Percentiles rank a stretch among this genome's conserved stretches.
Evolutionary conservation across 2,797 vertebrate genomes (phyloP).

Genomic region (Enteromius treurensis): DNA sequence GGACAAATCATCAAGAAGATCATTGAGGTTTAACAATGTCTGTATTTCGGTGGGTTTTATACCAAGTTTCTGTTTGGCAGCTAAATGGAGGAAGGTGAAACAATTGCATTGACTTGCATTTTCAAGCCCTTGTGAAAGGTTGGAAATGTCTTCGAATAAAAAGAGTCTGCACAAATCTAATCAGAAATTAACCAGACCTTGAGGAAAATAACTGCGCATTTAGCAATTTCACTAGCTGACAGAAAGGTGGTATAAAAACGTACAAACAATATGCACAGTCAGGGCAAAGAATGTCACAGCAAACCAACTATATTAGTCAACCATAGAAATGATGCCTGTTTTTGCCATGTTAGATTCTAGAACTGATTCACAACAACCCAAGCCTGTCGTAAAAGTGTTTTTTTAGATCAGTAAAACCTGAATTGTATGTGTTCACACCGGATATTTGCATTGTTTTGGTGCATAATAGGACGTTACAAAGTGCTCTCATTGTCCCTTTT

Average conservation of each 20-base stretch:
- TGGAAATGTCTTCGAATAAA: not conserved
- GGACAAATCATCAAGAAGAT: conserved; percentile 27
- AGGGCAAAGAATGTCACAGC: conserved; percentile 27
- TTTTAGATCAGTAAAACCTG: conserved; percentile 34
- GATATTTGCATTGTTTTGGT: conserved; percentile 31
- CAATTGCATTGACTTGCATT: not conserved
- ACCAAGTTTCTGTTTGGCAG: not conserved
- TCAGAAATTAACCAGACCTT: not conserved
- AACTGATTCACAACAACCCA: not conserved
- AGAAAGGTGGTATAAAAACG: not conserved
- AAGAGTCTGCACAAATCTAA: not conserved
- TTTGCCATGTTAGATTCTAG: conserved; percentile 4
- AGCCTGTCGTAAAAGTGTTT: not conserved
- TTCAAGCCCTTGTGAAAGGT: conserved; percentile 9
- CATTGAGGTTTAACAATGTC: conserved; percentile 11
- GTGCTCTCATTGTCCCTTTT: conserved; percentile 27
- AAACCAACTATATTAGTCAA: conserved; percentile 16
- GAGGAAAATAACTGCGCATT: not conserved
- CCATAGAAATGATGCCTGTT: not conserved
- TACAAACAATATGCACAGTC: conserved; percentile 19
- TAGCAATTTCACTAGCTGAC: not conserved
- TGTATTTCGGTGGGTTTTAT: not conserved
- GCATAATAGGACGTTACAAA: conserved; percentile 15
- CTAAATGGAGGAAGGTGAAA: not conserved
- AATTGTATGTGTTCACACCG: conserved; percentile 13